Evolutionary conservation across 2,113 vertebrate genomes (phyloP).

Genomic region (Blennius ocellaris): DNA sequence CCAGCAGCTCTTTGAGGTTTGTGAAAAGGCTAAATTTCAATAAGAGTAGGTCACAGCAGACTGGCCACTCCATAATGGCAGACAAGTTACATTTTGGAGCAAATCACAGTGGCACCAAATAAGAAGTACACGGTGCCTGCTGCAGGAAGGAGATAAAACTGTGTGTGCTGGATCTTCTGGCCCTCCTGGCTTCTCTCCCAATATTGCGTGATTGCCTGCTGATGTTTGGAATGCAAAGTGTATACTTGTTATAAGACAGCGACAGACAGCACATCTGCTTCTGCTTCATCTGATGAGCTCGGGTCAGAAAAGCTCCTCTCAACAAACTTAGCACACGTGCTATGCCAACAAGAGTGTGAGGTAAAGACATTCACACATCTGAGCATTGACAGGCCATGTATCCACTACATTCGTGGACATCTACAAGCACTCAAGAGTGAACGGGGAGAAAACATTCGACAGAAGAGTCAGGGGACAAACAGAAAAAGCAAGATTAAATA

Average conservation of each 20-base stretch:
- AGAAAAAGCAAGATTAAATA: constrained; percentile 76
- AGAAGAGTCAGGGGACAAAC: constrained; percentile 58
- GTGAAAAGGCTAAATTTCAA: constrained; percentile 44
- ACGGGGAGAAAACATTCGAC: constrained; percentile 57
- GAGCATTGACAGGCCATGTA: constrained; percentile 9
- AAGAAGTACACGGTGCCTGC: constrained; percentile 53
- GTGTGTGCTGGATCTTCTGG: constrained; percentile 34
- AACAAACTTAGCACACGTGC: constrained; percentile 18
- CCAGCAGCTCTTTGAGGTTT: constrained; percentile 27
- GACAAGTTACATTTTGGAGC: constrained; percentile 50
- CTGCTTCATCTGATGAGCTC: constrained; percentile 34
- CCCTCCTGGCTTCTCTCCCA: constrained; percentile 27
- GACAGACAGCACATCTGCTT: constrained; percentile 23
- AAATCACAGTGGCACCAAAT: constrained; percentile 70
- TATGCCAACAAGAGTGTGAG: constrained; percentile 2
- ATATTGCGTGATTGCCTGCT: constrained; percentile 21
- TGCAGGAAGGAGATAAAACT: constrained; percentile 71
- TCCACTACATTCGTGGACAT: constrained; percentile 26
- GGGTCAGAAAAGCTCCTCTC: constrained; percentile 15
- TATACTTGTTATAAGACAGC: constrained; percentile 19
- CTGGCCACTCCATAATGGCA: constrained; percentile 48
- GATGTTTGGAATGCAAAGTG: constrained; percentile 42
- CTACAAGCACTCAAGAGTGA: constrained; percentile 25
- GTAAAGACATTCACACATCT: constrained; percentile 13
- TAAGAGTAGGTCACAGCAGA: constrained; percentile 43